Evolutionary conservation across 2,797 vertebrate species (phyloP), one percentile per base, ranked within the genome.

Genomic region (Microchirus variegatus): DNA sequence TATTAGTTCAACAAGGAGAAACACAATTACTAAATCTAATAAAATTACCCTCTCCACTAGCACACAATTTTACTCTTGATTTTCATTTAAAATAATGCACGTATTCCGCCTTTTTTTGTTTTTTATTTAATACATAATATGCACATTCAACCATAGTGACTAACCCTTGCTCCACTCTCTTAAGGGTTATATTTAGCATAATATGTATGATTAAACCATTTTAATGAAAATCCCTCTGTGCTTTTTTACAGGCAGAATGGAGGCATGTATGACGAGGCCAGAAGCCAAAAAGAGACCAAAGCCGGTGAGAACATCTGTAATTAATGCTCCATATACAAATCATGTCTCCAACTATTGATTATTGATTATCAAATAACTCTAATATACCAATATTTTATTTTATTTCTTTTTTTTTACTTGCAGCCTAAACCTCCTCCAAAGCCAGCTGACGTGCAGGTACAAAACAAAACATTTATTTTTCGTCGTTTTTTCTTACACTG

Each of bases 181-280:
- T 31, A 31, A 6, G 7, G 31, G 31, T 31, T 5, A 31, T 31
- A 31, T 31, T 31, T 31, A 31, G 8, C 31, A n/a, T n/a, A 31
- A 22, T 22, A 8, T 5, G 4, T 31, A 31, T 31, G 7, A 31
- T 31, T 46, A 3, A 46, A 16, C 3, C 9, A 19, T 47, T 47
- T 13, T 6, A 47, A 12, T 15, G 3, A 50, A 13, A 14, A 1
- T 9, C 6, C 16, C 36, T 13, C 16, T 53, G 51, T 13, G 17
- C n/a, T n/a, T 40, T 37, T 38, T 43, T 17, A 18, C 73, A 74
- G 82, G 41, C 37, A 67, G 43, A 53, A 91, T 91, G 90, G 90
- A 91, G 80, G 70, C 78, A 0, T 78, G 75, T 26, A 50, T 64
- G 81, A 48, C 60, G 56, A 89, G 77, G 47, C 86, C 86, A 71